phyloP scores from a whole-genome alignment of 2,888 invertebrate genomes.

The Pandemis corylana region DNA sequence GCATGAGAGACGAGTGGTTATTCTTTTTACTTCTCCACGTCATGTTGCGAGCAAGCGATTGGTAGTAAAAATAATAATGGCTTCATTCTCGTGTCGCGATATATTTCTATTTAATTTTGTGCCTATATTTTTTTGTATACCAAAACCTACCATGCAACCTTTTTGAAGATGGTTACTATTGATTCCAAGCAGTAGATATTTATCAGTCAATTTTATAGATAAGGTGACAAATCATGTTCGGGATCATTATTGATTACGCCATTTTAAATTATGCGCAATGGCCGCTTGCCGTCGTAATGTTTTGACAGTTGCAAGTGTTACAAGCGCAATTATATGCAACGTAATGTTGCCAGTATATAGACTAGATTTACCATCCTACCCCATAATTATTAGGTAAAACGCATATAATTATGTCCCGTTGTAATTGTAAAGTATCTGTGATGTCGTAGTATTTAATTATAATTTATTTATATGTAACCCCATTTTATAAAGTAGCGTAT shows the following conservation, averaged over 20 bases:
- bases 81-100: too few species aligned
- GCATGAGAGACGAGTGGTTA: too few species aligned
- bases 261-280: not conserved
- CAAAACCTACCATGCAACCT: not conserved
- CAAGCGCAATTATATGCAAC: not conserved
- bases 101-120: too few species aligned
- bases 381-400: not conserved
- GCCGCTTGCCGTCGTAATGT: not conserved
- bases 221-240: not conserved
- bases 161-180: not conserved
- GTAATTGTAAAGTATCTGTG: slow-evolving; percentile 73
- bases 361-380: slow-evolving; percentile 1
- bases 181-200: not conserved
- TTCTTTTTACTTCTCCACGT: too few species aligned
- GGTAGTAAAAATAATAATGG: too few species aligned
- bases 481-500: slow-evolving; percentile 5
- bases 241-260: not conserved
- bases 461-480: slow-evolving; percentile 28
- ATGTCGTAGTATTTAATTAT: slow-evolving; percentile 58
- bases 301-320: not conserved
- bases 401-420: slow-evolving; percentile 52
- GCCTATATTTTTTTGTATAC: not conserved
- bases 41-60: too few species aligned
- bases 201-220: slow-evolving; percentile 25
- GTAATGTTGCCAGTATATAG: not conserved